Evolutionary conservation across 2,113 vertebrate species (phyloP).

Genomic region (Gymnobelideus leadbeateri): DNA sequence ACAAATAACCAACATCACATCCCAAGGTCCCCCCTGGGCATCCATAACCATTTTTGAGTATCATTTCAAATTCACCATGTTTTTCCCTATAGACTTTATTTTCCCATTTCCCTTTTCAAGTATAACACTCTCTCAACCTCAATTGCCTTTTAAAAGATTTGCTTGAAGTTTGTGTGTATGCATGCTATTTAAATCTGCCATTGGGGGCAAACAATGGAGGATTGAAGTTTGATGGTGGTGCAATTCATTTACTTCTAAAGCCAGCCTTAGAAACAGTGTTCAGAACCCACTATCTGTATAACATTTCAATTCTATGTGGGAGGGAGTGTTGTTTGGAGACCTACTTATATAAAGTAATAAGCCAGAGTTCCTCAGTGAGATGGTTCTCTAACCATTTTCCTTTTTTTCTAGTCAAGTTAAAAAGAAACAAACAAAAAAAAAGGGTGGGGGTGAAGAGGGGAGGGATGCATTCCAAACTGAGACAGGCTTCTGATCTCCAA

Average conservation of each 20-base stretch:
- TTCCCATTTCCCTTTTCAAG: not conserved
- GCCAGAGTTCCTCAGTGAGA: not conserved
- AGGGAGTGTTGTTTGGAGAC: not conserved
- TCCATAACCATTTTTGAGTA: constrained; percentile 11
- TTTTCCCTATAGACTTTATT: constrained; percentile 3
- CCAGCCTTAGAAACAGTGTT: not conserved
- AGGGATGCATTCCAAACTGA: not conserved
- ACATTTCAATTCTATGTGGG: not conserved
- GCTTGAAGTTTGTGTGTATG: not conserved
- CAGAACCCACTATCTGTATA: not conserved
- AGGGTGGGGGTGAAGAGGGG: not conserved
- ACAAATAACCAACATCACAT: constrained; percentile 3
- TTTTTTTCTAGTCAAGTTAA: not conserved
- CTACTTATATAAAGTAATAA: not conserved
- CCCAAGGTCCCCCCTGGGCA: not conserved
- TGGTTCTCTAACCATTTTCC: not conserved
- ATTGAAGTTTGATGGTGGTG: not conserved
- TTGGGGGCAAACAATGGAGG: not conserved
- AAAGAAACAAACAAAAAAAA: not conserved
- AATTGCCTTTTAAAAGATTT: constrained; percentile 8
- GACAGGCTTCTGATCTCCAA: not conserved
- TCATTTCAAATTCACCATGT: constrained; percentile 1
- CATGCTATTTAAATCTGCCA: not conserved
- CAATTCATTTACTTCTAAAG: not conserved
- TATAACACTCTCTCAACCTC: constrained; percentile 1